Base-by-base conservation (phyloP, 2,797 vertebrate genomes). In the Sylvilagus floridanus region DNA sequence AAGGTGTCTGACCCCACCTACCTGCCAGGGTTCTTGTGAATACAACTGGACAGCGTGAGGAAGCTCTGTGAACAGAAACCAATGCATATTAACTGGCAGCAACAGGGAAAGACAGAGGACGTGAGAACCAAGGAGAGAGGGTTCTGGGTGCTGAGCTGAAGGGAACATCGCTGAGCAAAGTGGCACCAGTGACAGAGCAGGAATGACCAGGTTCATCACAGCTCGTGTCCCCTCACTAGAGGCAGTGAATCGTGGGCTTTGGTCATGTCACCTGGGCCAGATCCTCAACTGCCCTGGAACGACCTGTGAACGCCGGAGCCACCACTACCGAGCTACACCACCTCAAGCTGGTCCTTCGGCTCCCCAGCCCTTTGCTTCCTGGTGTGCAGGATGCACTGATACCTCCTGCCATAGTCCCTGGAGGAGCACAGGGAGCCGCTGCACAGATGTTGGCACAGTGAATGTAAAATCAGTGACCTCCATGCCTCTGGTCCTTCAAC, bases 1-100 rank as follows among this genome's bases (percentile, higher is more conserved):
- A 10, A 66, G 87, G 32, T 66, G 2, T 1, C 16, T 68, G 66
- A 8, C 12, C 76, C 62, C 26, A 16, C 42, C 32, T 72, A 17
- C 71, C 47, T 69, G 35, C 24, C 32, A 14, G 57, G 68, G 69
- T 83, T 62, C 19, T 5, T 81, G 76, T 50, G 10, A 63, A 83
- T 71, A 37, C 87, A 71, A 65, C 32, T 14, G 28, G 57, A 16
- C 14, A 12, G 19, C 3, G 1, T 63, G 52, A 90, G 21, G 68
- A 85, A 35, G 72, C 68, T 22, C 54, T 21, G 32, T 63, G 52
- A 76, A 24, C 3, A 3, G 83, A 84, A 73, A 42, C 22, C 11
- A 62, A 10, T 1, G 54, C 0, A 5, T 4, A 37, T 0, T 21
- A 68, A 37, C 52, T 0, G 0, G 6, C 26, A 37, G 37, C 47